Evolutionary conservation across 2,797 vertebrate genomes (phyloP), one percentile per base, ranked within the genome.

Genomic region (Poecilia gillii): DNA sequence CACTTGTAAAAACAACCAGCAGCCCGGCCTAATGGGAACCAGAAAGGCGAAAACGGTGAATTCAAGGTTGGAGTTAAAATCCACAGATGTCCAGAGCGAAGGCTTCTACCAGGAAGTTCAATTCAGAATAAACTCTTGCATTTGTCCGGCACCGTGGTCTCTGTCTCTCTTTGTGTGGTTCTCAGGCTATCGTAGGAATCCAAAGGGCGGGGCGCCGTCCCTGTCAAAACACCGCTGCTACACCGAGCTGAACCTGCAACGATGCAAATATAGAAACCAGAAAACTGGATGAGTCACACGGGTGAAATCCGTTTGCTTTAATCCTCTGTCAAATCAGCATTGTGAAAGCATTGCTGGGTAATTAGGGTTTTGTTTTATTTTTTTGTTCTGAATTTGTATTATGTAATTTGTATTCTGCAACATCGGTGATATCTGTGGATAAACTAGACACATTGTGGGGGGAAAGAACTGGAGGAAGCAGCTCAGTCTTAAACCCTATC

Each of bases 161-260:
- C 43, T 33, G 25, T 79, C 46, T 45, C 70, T 74, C 31, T 4
- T 1, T 8, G 25, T 1, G 3, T 45, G 73, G 43, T 71, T 72
- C 12, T 41, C 55, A 62, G 5, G 20, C 59, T 11, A 25, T 20
- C 47, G 18, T 4, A 7, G 70, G 36, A 43, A 20, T 66, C 70
- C 0, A 23, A 6, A 18, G 59, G 82, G 82, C 62, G 86, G 66
- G 77, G 43, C 45, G 0, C 7, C 2, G 3, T 0, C 0, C 46
- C 55, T 71, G 46, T 76, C 73, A 79, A 74, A 86, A 71, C 72
- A 80, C 20, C 33, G 0, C 11, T n/a, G 7, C 2, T 18, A 49
- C 2, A 45, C 43, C 33, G 46, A 59, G 47, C 57, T 2, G 12
- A 41, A 76, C 20, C 20, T 57, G 0, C 1, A 9, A 4, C 4